Evolutionary conservation across 2,888 invertebrate genomes (phyloP), one percentile per base, ranked within the genome.

Genomic region (Caenorhabditis angaria): DNA sequence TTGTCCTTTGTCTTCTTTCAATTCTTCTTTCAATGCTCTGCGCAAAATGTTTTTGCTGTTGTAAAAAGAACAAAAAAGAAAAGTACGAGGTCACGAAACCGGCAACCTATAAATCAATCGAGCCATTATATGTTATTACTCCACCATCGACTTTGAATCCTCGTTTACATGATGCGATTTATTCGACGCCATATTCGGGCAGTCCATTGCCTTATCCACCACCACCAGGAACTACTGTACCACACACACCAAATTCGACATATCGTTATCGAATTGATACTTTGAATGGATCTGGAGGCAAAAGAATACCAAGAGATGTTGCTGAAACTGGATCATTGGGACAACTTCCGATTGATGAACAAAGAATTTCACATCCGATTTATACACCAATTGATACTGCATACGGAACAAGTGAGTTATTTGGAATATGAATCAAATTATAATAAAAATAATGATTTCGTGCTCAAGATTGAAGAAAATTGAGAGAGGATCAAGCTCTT

Each of bases 111-210:
- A 86, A 86, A 61, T 79, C 82, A 22, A 80, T 85, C 63, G 86
- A 86, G 55, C 86, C 86, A 1, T 77, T 86, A 41, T 86, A 86
- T 66, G 85, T 86, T 53, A 82, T 85, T 41, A 85, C 85, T 3
- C 85, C 85, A 24, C 79, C 82, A 28, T 65, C 70, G 74, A 62
- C 70, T 18, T 25, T 65, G 55, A 75, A 63, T 56, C 69, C 53
- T 41, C 55, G 74, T 12, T 51, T 67, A 29, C 70, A 70, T 53
- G 81, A 83, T 51, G 75, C 77, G 3, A 83, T 84, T 69, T 84
- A 84, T 68, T 78, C 78, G 10, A 82, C 83, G 12, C 83, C 84
- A 0, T 84, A 83, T 59, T 83, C 83, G 6, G 83, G 82, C 22
- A 78, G 76, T 28, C 84, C 84, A 0, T 67, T 83, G 18, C 82